A percentile compares a stretch with the other conserved stretches of the same genome.
Conservation (phyloP, 2,888 invertebrate genomes). For the Artemia sinica region DNA sequence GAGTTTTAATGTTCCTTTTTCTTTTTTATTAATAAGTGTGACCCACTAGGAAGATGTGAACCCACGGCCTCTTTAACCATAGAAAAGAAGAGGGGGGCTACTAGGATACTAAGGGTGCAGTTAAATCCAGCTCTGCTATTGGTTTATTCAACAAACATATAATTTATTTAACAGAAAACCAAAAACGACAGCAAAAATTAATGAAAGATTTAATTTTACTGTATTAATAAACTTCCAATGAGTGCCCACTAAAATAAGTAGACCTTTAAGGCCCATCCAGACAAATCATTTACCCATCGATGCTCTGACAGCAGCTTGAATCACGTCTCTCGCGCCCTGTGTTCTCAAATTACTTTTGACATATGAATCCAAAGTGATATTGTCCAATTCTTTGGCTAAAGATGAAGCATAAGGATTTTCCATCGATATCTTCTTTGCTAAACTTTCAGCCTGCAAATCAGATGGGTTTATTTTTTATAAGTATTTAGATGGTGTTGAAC, state of each 20-base stretch:
- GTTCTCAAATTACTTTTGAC: constrained; percentile 18
- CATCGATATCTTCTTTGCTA: constrained; percentile 30
- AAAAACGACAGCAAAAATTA: too few species aligned
- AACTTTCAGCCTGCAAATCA: constrained; percentile 28
- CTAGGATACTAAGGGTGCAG: too few species aligned
- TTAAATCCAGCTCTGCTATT: too few species aligned
- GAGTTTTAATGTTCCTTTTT: too few species aligned
- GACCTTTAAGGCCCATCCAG: not conserved
- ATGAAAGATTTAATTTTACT: not conserved
- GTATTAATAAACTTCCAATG: not conserved
- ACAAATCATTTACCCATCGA: constrained; percentile 23
- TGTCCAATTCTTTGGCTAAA: constrained; percentile 30
- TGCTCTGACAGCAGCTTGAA: constrained; percentile 23
- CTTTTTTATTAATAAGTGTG: too few species aligned
- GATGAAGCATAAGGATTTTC: constrained; percentile 31
- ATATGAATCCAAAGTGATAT: constrained; percentile 28
- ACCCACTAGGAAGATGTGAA: too few species aligned
- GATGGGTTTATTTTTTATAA: too few species aligned
- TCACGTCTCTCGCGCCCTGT: constrained; percentile 20
- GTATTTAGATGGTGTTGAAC: too few species aligned
- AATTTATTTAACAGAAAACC: too few species aligned
- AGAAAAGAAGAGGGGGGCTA: too few species aligned
- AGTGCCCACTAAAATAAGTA: constrained; percentile 1
- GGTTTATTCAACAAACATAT: too few species aligned
- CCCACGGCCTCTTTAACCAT: too few species aligned